A percentile compares a stretch with the other conserved stretches of the same genome.
These are phyloP conservation scores for Sesamia inferens DNA, from an alignment of 2,888 invertebrate species.

Conservation along the genomic window DNA sequence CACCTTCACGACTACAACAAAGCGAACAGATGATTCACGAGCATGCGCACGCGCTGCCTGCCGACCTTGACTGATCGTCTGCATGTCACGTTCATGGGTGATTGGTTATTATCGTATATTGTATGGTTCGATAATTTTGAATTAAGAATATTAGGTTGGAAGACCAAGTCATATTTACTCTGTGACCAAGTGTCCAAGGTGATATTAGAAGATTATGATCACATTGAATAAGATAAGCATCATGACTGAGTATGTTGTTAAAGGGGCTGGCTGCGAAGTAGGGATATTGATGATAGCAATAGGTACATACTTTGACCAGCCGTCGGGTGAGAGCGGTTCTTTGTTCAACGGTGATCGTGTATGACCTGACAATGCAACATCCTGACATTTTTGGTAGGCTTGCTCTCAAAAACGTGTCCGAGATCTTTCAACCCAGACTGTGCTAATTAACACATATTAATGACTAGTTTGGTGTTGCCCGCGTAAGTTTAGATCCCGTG, in stretches of 20 bases:
- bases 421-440: no score
- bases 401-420: not conserved
- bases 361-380: not conserved
- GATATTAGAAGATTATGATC: not conserved
- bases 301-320: not conserved
- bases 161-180: not conserved
- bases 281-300: not conserved
- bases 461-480: no score
- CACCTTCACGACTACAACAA: slow-evolving; percentile 37
- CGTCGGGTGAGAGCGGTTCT: not conserved
- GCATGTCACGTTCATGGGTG: slow-evolving; percentile 47
- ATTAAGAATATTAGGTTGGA: not conserved
- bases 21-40: slow-evolving; percentile 59
- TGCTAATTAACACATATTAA: no score
- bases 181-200: not conserved
- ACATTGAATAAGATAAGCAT: not conserved
- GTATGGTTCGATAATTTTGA: slow-evolving; percentile 8
- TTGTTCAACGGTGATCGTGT: not conserved
- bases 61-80: slow-evolving; percentile 57
- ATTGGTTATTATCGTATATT: slow-evolving; percentile 19
- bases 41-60: slow-evolving; percentile 62
- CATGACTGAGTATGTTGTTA: not conserved
- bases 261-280: not conserved
- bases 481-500: no score
- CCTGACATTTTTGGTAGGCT: not conserved